Percentiles rank a stretch among this genome's conserved stretches.
These are phyloP conservation scores for Ammodramus savannarum DNA, from an alignment of 2,113 vertebrate species.

Conservation along the genomic window DNA sequence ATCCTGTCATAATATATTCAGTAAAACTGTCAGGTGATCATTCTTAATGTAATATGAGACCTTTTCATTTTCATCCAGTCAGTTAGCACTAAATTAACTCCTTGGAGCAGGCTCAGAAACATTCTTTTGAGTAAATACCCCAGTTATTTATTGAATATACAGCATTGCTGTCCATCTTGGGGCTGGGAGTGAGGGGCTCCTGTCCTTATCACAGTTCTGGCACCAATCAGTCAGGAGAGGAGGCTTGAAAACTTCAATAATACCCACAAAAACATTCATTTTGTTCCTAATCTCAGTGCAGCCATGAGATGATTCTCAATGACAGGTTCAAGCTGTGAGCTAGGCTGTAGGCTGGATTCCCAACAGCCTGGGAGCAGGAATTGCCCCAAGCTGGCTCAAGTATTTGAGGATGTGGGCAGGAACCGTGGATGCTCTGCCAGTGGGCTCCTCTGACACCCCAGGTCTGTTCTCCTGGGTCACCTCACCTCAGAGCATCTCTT, in stretches of 20 bases:
- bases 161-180: neutral
- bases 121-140: conserved; percentile 49
- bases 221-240: neutral
- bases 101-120: conserved; percentile 41
- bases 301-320: neutral
- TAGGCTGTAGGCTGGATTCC: neutral
- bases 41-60: conserved; percentile 64
- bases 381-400: neutral
- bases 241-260: neutral
- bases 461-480: neutral
- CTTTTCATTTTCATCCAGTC: conserved; percentile 63
- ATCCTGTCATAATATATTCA: conserved; percentile 60
- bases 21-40: conserved; percentile 66
- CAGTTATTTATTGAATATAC: conserved; percentile 38
- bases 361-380: neutral
- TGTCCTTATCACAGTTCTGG: neutral
- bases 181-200: neutral
- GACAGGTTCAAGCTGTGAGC: neutral
- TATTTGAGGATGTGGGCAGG: accelerated
- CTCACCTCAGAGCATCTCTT: neutral
- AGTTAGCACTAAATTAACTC: conserved; percentile 63
- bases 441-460: neutral
- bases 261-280: neutral
- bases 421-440: accelerated
- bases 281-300: neutral